phyloP scores from a whole-genome alignment of 2,888 invertebrate genomes.

The Tricholauxania praeusta region DNA sequence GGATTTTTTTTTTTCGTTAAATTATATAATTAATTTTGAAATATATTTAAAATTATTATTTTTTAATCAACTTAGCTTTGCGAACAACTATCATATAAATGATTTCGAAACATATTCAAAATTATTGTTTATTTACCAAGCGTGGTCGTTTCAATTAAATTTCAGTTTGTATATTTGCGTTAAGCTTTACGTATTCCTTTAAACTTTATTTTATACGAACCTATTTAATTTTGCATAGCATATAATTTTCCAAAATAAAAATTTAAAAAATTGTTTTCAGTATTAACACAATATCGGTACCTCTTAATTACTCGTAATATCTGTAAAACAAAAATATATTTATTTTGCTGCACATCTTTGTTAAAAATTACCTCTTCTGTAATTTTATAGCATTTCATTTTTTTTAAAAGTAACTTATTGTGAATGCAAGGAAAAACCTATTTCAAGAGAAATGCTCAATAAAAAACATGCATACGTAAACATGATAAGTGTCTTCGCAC shows the following conservation, averaged over 20 bases:
- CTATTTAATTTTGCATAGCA: too few species aligned
- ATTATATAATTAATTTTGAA: constrained; percentile 6
- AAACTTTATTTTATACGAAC: too few species aligned
- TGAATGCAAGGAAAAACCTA: constrained; percentile 21
- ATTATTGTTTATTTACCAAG: too few species aligned
- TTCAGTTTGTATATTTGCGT: too few species aligned
- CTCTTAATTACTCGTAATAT: background rate
- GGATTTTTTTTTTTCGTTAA: background rate
- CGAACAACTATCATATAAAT: background rate
- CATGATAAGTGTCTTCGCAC: constrained; percentile 12
- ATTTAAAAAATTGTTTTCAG: background rate
- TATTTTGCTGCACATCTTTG: constrained; percentile 49
- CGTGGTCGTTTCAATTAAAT: too few species aligned
- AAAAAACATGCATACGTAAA: constrained; percentile 25
- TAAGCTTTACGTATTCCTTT: too few species aligned
- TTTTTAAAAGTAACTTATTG: constrained; percentile 24
- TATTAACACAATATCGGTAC: too few species aligned
- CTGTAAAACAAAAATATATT: constrained; percentile 1
- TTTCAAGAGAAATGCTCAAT: constrained; percentile 34
- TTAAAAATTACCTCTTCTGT: constrained; percentile 16
- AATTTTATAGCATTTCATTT: constrained; percentile 30
- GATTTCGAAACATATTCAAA: background rate
- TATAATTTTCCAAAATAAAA: constrained; percentile 8
- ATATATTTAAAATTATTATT: background rate
- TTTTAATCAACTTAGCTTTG: too few species aligned